Percentiles rank a stretch among this genome's conserved stretches.
These are phyloP conservation scores for Macaca mulatta DNA, from an alignment of 2,113 vertebrate genomes.

Conservation along the genomic window DNA sequence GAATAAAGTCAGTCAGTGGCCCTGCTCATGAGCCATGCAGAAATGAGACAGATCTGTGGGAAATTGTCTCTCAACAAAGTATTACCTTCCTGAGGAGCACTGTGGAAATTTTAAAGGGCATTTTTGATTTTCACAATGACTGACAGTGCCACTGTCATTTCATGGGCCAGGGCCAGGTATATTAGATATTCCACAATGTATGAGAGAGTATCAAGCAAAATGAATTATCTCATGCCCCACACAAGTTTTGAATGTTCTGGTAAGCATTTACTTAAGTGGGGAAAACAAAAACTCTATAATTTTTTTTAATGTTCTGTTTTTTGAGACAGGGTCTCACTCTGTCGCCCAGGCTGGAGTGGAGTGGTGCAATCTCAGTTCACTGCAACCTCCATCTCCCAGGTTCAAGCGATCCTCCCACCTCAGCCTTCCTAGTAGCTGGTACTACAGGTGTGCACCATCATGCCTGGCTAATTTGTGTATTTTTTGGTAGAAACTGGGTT, in stretches of 20 bases:
- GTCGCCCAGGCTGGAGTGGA: no score
- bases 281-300: neutral
- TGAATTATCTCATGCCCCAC: neutral
- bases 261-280: neutral
- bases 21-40: neutral
- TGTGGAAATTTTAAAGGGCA: neutral
- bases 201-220: neutral
- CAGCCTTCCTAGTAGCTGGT: no score
- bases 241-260: neutral
- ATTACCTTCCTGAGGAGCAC: neutral
- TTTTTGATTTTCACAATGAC: neutral
- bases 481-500: no score
- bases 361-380: no score
- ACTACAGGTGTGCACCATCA: no score
- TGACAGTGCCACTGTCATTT: neutral
- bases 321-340: no score
- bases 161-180: neutral
- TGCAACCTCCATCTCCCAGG: no score
- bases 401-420: no score
- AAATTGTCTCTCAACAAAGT: neutral
- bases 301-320: no score
- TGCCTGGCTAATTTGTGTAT: no score
- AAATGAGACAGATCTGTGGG: neutral
- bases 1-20: neutral
- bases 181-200: neutral